These are phyloP conservation scores for Sebastes ruberrimus DNA, from an alignment of 2,797 vertebrate genomes.

Conservation along the genomic window DNA sequence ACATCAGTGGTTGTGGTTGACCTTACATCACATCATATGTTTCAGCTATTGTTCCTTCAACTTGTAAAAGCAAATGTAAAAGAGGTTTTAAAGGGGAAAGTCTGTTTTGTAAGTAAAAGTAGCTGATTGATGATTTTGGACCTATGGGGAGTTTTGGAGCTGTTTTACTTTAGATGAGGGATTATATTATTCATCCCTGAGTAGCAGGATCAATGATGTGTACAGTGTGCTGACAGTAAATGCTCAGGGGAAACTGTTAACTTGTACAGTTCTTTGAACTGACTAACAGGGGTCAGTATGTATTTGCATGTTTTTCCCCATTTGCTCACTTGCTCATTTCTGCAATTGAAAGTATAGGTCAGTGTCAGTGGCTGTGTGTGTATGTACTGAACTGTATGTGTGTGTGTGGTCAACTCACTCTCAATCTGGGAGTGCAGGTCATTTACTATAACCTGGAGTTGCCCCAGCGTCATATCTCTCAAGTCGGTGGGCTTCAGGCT, in stretches of 20 bases:
- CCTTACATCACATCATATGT: slow-evolving; percentile 2
- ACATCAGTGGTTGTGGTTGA: neutral
- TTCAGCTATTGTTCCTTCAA: slow-evolving; percentile 26
- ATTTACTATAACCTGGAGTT: slow-evolving; percentile 99
- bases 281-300: slow-evolving; percentile 58
- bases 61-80: slow-evolving; percentile 6
- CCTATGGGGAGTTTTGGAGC: slow-evolving; percentile 58
- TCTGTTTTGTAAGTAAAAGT: slow-evolving; percentile 15
- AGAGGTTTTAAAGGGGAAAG: slow-evolving; percentile 36
- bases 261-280: slow-evolving; percentile 45
- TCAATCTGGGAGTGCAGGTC: slow-evolving; percentile 99
- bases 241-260: slow-evolving; percentile 40
- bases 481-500: slow-evolving; percentile 94
- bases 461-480: slow-evolving; percentile 96
- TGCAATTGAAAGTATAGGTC: slow-evolving; percentile 41
- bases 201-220: slow-evolving; percentile 33
- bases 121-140: slow-evolving; percentile 29
- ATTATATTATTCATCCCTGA: slow-evolving; percentile 56
- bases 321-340: slow-evolving; percentile 59
- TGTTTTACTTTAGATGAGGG: slow-evolving; percentile 17
- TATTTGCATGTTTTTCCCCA: slow-evolving; percentile 59
- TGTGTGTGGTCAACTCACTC: slow-evolving; percentile 84
- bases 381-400: neutral
- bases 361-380: neutral
- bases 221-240: slow-evolving; percentile 56